Conservation (phyloP, 1,140 invertebrate genomes). For the Caerostris extrusa region DNA sequence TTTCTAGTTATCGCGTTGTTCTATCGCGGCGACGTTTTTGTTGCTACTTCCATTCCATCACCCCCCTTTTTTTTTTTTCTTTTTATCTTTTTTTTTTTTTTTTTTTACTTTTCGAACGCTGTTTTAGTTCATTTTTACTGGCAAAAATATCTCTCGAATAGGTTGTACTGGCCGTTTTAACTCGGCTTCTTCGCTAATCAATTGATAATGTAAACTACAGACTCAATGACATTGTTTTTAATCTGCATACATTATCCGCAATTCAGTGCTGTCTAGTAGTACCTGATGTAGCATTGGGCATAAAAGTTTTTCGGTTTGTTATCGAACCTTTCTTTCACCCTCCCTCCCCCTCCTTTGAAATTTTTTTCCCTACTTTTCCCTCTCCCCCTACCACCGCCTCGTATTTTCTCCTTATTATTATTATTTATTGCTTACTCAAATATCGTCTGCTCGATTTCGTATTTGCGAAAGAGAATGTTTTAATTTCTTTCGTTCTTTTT, state of each 20-base stretch:
- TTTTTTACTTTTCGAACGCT: background rate
- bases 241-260: constrained; percentile 73
- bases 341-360: constrained; percentile 16
- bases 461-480: constrained; percentile 72
- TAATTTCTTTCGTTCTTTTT: constrained; percentile 56
- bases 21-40: constrained; percentile 63
- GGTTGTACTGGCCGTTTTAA: constrained; percentile 45
- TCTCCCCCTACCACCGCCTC: background rate
- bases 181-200: constrained; percentile 60
- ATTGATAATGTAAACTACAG: constrained; percentile 76
- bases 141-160: constrained; percentile 52
- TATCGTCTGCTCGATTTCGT: constrained; percentile 58
- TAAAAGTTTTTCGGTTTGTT: constrained; percentile 69
- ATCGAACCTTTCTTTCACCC: constrained; percentile 19
- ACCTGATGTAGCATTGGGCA: constrained; percentile 35
- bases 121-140: constrained; percentile 68
- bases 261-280: background rate
- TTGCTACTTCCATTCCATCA: constrained; percentile 4
- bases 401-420: constrained; percentile 43
- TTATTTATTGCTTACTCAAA: constrained; percentile 66
- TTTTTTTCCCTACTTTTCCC: constrained; percentile 10
- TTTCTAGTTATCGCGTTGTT: constrained; percentile 76
- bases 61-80: background rate
- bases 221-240: constrained; percentile 76
- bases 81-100: constrained; percentile 9